Evolutionary conservation across 1,140 invertebrate species (phyloP), one percentile per base, ranked within the genome.

Genomic region (Acyrthosiphon pisum): DNA sequence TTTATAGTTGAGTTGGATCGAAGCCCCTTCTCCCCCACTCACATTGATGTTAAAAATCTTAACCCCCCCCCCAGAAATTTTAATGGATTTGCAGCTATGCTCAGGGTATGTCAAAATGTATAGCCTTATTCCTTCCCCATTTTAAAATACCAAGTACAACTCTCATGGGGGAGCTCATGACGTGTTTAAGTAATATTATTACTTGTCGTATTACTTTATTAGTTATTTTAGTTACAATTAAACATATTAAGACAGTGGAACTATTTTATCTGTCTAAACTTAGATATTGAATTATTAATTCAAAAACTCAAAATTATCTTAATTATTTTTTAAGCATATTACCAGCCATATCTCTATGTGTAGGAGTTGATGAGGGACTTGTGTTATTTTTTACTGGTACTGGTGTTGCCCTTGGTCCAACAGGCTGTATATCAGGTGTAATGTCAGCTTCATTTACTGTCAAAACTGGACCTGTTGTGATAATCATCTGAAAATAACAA

Each of bases 371-470:
- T 41, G 95, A 94, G 93, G 95, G 95, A 94, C 95, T 95, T 94
- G 95, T 95, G 56, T 95, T 94, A 93, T 95, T 95, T 93, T 95
- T 94, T 84, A 96, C 94, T 92, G 95, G 95, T 83, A 96, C 96
- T 56, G 96, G 95, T 20, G 96, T 96, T 26, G 96, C 96, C 84
- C 95, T 95, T 0, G 96, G 96, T 91, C 95, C 95, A 46, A 95
- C 95, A 26, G 96, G 96, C 93, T 96, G 95, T 93, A 95, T 95
- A 37, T 95, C 95, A 53, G 95, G 95, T 41, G 96, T 94, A 94
- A 93, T 93, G 41, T 93, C 93, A 68, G 41, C 90, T 68, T 93
- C 93, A 86, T 81, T 84, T 22, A 93, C 91, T 30, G 76, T 93
- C 91, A 93, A 86, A 93, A 86, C 76, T 44, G 91, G 37, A 53